Evolutionary conservation across 2,113 vertebrate species (phyloP), one percentile per base, ranked within the genome.

Genomic region (Psittacara wagleri): DNA sequence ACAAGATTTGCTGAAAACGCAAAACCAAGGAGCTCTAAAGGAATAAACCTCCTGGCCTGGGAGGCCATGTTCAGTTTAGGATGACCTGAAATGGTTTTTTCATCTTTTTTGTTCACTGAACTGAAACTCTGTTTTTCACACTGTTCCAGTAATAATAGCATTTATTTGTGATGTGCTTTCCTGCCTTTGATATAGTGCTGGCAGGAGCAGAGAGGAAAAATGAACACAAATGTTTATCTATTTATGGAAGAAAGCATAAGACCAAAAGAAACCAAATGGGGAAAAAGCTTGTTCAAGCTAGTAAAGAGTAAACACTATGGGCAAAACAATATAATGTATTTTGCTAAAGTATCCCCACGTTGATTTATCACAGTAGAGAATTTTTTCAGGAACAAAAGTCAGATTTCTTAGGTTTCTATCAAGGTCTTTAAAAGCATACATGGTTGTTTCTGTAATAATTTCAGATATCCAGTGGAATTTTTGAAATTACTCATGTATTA

Each of bases 31-130:
- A 69, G 57, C 69, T 95, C 67, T 76, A 62, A 52, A 92, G 74
- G 48, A 78, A 82, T 89, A 76, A 95, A 91, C 43, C 69, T 91
- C 29, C 52, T 91, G 81, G 70, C 86, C 93, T 2, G 3, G 25
- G 39, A 85, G 57, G 22, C 13, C 15, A 64, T 92, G 35, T 73
- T 95, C 59, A 1, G 74, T 85, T 87, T 95, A 67, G 63, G 63
- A 44, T 92, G 84, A 88, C 93, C 66, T 83, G 74, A 90, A 91
- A 94, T 95, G 82, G 61, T 89, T 94, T 73, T 90, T 94, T 95
- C 54, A 70, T 88, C 44, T 62, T 68, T 85, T 93, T 89, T 86
- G 51, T 66, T 92, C 41, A 27, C 41, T 89, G 89, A 94, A 87
- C 27, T 69, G 81, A 79, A 94, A 49, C 44, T 67, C 27, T 85